phyloP scores from a whole-genome alignment of 2,888 invertebrate genomes.

The Lycophotia porphyrea region DNA sequence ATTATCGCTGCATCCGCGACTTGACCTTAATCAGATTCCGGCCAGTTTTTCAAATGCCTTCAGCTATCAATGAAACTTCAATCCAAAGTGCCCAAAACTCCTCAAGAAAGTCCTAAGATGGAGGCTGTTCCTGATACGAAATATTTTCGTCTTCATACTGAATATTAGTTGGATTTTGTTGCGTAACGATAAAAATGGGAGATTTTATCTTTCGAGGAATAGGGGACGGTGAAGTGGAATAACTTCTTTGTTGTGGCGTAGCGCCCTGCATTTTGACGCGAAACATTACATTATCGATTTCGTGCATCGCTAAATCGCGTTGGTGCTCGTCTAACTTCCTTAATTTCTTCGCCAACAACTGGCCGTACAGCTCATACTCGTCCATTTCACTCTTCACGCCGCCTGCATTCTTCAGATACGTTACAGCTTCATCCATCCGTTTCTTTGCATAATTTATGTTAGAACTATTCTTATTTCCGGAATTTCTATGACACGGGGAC shows the following conservation, averaged over 20 bases:
- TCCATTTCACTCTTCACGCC: slow-evolving; percentile 75
- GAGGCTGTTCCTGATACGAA: slow-evolving; percentile 72
- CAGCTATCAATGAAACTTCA: slow-evolving; percentile 23
- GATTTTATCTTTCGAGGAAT: slow-evolving; percentile 77
- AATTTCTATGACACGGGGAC: slow-evolving; percentile 53
- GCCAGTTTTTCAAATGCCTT: slow-evolving; percentile 10
- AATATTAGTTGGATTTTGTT: slow-evolving; percentile 67
- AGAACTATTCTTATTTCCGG: slow-evolving; percentile 43
- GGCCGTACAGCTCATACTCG: slow-evolving; percentile 85
- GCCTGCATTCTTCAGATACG: slow-evolving; percentile 63
- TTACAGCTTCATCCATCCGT: slow-evolving; percentile 68
- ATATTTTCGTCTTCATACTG: slow-evolving; percentile 81
- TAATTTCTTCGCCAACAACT: slow-evolving; percentile 84
- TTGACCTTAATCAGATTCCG: slow-evolving; percentile 19
- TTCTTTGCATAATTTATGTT: slow-evolving; percentile 68
- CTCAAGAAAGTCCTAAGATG: slow-evolving; percentile 49
- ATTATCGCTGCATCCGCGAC: slow-evolving; percentile 2
- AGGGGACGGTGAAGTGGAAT: slow-evolving; percentile 75
- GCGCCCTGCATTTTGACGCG: slow-evolving; percentile 81
- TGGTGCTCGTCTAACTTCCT: slow-evolving; percentile 84
- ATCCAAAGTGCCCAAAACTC: slow-evolving; percentile 22
- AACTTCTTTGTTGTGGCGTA: slow-evolving; percentile 69
- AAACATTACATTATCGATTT: slow-evolving; percentile 86
- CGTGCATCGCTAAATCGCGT: slow-evolving; percentile 86
- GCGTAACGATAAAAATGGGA: slow-evolving; percentile 79